Evolutionary conservation across 64 coral and sea anemone species (phyloP).

Genomic region (Pocillopora verrucosa): DNA sequence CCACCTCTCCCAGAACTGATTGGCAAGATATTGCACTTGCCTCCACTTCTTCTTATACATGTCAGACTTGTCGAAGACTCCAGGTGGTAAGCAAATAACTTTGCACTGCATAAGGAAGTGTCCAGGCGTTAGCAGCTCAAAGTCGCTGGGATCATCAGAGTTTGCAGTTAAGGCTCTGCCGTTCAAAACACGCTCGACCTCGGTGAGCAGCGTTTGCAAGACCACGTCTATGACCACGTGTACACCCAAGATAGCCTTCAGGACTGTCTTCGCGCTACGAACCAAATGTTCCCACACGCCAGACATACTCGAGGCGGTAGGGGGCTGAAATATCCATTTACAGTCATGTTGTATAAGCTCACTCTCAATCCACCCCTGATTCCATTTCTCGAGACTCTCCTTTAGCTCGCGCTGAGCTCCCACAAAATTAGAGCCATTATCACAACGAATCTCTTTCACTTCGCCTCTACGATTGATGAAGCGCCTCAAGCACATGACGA

Average conservation of each 20-base stretch:
- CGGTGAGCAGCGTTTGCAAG: constrained; percentile 24
- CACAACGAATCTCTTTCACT: constrained; percentile 38
- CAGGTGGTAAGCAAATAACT: constrained; percentile 30
- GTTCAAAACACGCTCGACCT: constrained; percentile 54
- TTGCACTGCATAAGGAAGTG: constrained; percentile 33
- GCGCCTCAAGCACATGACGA: constrained; percentile 45
- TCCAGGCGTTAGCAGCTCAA: constrained; percentile 14
- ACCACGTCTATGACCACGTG: constrained; percentile 30
- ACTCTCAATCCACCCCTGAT: not conserved
- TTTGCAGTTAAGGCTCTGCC: constrained; percentile 64
- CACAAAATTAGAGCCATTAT: constrained; percentile 46
- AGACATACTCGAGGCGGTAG: constrained; percentile 43
- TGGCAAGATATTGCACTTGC: constrained; percentile 22
- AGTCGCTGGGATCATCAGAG: constrained; percentile 31
- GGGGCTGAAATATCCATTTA: constrained; percentile 54
- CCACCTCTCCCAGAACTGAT: constrained; percentile 28
- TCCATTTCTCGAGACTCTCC: constrained; percentile 16
- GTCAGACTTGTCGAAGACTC: constrained; percentile 27
- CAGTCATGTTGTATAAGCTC: constrained; percentile 25
- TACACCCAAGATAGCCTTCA: constrained; percentile 17
- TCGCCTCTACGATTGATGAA: constrained; percentile 43
- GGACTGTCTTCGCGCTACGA: constrained; percentile 16
- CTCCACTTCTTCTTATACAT: constrained; percentile 43
- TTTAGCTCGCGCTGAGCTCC: constrained; percentile 33
- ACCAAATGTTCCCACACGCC: constrained; percentile 26